These are phyloP conservation scores for Scelioninae gen. 2 DNA, from an alignment of 2,888 invertebrate species.

Conservation along the genomic window DNA sequence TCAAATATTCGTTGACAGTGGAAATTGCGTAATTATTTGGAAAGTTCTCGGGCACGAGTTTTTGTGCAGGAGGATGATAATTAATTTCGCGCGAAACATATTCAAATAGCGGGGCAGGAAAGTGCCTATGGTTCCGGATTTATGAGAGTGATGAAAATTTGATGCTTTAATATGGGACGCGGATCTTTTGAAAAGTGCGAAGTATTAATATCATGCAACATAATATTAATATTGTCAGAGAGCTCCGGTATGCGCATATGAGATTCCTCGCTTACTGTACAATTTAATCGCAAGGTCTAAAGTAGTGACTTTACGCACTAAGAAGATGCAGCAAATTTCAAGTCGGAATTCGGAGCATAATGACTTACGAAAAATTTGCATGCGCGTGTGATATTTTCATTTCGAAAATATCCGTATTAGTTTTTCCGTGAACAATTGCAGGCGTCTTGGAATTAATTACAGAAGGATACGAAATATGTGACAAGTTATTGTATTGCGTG, in stretches of 20 bases:
- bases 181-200: conserved; percentile 10
- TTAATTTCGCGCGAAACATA: too few relatives aligned
- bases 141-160: conserved; percentile 1
- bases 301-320: conserved; percentile 60
- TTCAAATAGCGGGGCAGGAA: too few relatives aligned
- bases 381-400: conserved; percentile 13
- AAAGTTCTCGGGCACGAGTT: too few relatives aligned
- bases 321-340: conserved; percentile 61
- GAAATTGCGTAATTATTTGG: too few relatives aligned
- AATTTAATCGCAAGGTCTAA: conserved; percentile 64
- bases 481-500: too few relatives aligned
- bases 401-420: conserved; percentile 41
- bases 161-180: conserved; percentile 12
- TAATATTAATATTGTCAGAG: conserved; percentile 64
- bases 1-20: too few relatives aligned
- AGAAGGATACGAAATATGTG: too few relatives aligned
- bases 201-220: conserved; percentile 60
- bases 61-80: too few relatives aligned
- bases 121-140: neutral
- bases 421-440: too few relatives aligned
- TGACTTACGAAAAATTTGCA: conserved; percentile 37
- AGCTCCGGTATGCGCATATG: conserved; percentile 65
- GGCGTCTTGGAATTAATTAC: too few relatives aligned
- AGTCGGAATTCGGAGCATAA: conserved; percentile 57
- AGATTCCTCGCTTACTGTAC: conserved; percentile 44